Evolutionary conservation across 2,113 vertebrate genomes (phyloP).

Genomic region (Ranitomeya imitator): DNA sequence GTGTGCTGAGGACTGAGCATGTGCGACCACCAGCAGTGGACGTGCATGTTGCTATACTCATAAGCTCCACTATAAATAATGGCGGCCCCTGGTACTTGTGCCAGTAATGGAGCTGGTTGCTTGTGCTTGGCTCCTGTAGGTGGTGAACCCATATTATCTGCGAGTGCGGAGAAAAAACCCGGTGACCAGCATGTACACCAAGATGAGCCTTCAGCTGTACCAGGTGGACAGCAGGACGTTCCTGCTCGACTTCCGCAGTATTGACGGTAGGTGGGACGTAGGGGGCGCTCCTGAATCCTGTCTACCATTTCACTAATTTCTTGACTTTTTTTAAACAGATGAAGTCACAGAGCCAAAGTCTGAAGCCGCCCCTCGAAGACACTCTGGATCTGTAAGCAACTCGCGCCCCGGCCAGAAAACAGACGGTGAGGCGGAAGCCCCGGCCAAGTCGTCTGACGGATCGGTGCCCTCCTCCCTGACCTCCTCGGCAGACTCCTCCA

Average conservation of each 20-base stretch:
- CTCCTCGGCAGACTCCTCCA: constrained; percentile 88
- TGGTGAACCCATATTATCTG: constrained; percentile 95
- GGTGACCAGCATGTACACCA: constrained; percentile 89
- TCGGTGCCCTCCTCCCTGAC: constrained; percentile 90
- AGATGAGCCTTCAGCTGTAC: constrained; percentile 98
- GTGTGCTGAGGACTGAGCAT: no score
- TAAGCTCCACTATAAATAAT: no score
- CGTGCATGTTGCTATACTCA: no score
- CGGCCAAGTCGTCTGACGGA: constrained; percentile 78
- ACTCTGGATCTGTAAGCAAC: constrained; percentile 91
- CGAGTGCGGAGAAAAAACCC: constrained; percentile 94
- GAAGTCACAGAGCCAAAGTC: constrained; percentile 91
- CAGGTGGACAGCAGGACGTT: constrained; percentile 98
- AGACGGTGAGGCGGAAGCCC: constrained; percentile 79
- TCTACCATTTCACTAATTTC: no score
- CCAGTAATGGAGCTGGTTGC: not conserved
- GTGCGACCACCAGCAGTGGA: no score
- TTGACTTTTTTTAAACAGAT: constrained; percentile 70
- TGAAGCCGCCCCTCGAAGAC: constrained; percentile 89
- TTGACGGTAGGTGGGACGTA: constrained; percentile 83
- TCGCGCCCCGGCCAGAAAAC: constrained; percentile 83
- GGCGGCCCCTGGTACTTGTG: no score
- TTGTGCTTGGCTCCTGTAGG: constrained; percentile 68
- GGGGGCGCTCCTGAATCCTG: no score
- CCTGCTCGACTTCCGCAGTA: constrained; percentile 95